phyloP scores from a whole-genome alignment of 1,140 invertebrate species.

The Rhagoletis zephyria region DNA sequence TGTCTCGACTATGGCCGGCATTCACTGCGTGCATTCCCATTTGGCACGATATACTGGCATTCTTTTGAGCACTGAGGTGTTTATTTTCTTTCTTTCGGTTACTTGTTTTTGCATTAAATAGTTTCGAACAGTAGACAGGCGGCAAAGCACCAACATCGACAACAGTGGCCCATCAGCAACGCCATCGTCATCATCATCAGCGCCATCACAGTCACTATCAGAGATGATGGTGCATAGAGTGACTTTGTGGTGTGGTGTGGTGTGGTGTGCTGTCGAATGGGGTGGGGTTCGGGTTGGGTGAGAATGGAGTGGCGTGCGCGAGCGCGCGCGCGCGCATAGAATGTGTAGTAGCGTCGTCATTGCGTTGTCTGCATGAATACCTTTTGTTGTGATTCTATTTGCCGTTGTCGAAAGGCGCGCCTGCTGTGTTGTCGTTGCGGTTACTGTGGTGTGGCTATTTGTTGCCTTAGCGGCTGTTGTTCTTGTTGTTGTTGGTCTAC shows the following conservation, averaged over 20 bases:
- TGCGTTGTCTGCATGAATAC: constrained; percentile 48
- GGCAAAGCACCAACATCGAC: constrained; percentile 12
- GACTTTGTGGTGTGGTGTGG: no score
- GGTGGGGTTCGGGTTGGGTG: no score
- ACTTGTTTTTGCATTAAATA: background rate
- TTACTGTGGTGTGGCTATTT: background rate
- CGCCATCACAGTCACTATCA: background rate
- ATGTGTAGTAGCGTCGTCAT: background rate
- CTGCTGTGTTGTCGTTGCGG: background rate
- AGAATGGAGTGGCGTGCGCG: background rate
- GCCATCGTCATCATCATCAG: constrained; percentile 7
- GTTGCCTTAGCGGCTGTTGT: background rate
- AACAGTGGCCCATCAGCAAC: constrained; percentile 38
- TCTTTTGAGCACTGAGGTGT: background rate
- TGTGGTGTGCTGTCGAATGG: no score
- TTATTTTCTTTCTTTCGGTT: background rate
- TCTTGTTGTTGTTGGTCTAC: background rate
- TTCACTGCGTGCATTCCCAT: constrained; percentile 16
- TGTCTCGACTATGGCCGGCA: background rate
- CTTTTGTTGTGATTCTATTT: constrained; percentile 39
- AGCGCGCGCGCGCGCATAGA: background rate
- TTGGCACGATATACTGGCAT: constrained; percentile 28
- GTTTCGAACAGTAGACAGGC: background rate
- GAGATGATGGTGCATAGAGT: background rate
- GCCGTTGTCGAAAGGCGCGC: constrained; percentile 10